These are phyloP conservation scores for Acleris laterana DNA, from an alignment of 2,888 invertebrate species.

Conservation along the genomic window DNA sequence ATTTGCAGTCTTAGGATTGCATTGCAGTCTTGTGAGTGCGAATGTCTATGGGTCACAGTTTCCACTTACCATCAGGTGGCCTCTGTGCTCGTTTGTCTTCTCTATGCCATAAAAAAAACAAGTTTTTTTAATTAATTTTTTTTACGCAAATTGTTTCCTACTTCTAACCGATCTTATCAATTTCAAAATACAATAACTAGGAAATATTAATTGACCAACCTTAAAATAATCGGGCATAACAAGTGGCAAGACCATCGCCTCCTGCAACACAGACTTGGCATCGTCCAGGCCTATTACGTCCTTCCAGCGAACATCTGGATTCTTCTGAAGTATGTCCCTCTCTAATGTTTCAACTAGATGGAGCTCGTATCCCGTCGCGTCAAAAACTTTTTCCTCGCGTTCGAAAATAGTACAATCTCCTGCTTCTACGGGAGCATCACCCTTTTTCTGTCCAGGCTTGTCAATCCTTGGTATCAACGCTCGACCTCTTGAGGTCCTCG, in stretches of 20 bases:
- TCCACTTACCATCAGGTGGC: too few species aligned
- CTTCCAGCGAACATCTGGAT: slow-evolving; percentile 93
- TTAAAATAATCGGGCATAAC: slow-evolving; percentile 96
- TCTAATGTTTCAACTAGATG: slow-evolving; percentile 93
- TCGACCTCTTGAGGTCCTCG: slow-evolving; percentile 54
- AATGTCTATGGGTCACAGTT: too few species aligned
- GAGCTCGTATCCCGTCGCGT: slow-evolving; percentile 88
- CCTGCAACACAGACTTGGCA: slow-evolving; percentile 91
- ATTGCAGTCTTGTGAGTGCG: too few species aligned
- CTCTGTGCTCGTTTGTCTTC: too few species aligned
- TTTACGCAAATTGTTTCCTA: too few species aligned
- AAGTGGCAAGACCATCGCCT: slow-evolving; percentile 94
- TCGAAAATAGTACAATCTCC: slow-evolving; percentile 65
- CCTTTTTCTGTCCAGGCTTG: slow-evolving; percentile 63
- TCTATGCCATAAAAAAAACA: too few species aligned
- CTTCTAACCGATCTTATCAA: too few species aligned
- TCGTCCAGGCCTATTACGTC: slow-evolving; percentile 90
- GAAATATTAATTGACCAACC: slow-evolving; percentile 81
- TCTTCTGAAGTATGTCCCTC: slow-evolving; percentile 92
- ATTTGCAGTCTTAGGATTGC: too few species aligned
- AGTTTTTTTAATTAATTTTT: too few species aligned
- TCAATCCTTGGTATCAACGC: slow-evolving; percentile 69
- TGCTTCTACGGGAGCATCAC: slow-evolving; percentile 68
- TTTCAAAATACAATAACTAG: neutral
- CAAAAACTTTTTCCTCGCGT: slow-evolving; percentile 83